Conservation (phyloP, 2,113 vertebrate genomes). For the Leptodactylus fuscus region DNA sequence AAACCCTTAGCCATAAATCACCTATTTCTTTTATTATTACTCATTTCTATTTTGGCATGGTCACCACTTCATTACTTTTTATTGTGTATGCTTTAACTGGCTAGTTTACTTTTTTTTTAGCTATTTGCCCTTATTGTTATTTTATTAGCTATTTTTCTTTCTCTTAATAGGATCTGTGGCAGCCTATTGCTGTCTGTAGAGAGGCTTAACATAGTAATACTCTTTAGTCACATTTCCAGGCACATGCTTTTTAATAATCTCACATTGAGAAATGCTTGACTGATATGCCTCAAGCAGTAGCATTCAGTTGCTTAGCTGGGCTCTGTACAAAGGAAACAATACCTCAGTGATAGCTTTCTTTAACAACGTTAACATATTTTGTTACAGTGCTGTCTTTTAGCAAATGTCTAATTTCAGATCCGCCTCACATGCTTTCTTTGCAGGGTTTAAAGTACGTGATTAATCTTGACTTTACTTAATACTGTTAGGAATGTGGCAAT, state of each 20-base stretch:
- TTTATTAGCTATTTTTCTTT: constrained; percentile 48
- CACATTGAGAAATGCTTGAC: constrained; percentile 56
- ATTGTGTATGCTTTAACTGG: neutral
- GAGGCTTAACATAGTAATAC: constrained; percentile 51
- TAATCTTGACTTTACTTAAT: constrained; percentile 81
- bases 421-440: constrained; percentile 73
- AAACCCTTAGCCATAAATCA: neutral
- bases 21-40: neutral
- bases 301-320: constrained; percentile 50
- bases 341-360: constrained; percentile 64
- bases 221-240: constrained; percentile 54
- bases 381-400: constrained; percentile 69
- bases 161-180: constrained; percentile 41
- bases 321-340: constrained; percentile 56
- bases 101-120: constrained; percentile 7
- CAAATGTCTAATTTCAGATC: constrained; percentile 76
- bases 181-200: constrained; percentile 47
- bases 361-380: constrained; percentile 66
- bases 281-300: constrained; percentile 57
- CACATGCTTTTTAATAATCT: constrained; percentile 60
- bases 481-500: constrained; percentile 79
- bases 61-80: neutral
- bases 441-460: constrained; percentile 78
- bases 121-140: constrained; percentile 27
- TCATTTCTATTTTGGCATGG: neutral